phyloP scores from a whole-genome alignment of 2,888 invertebrate genomes.

The Torymus auratus region DNA sequence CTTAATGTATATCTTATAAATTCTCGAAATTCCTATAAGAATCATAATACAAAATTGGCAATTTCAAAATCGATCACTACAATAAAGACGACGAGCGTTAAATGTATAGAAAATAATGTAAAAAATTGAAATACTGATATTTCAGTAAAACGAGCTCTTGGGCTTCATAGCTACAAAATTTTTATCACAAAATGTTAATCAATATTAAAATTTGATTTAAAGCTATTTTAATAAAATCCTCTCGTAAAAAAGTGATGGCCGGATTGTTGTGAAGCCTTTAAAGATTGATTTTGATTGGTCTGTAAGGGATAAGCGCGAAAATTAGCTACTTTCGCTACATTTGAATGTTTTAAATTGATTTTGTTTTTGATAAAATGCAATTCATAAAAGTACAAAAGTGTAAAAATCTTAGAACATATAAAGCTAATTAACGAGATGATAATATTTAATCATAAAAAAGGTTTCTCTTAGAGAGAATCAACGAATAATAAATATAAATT shows the following conservation, averaged over 20 bases:
- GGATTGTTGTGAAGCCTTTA: too few relatives aligned
- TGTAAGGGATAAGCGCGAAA: too few relatives aligned
- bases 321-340: too few relatives aligned
- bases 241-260: too few relatives aligned
- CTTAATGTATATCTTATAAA: conserved; percentile 46
- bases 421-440: conserved; percentile 32
- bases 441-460: not conserved
- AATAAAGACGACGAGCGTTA: conserved; percentile 45
- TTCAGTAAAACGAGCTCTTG: conserved; percentile 64
- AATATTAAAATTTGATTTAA: conserved; percentile 31
- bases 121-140: conserved; percentile 71
- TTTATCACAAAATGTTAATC: conserved; percentile 25
- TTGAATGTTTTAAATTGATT: too few relatives aligned
- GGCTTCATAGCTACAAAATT: conserved; percentile 66
- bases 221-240: conserved; percentile 41
- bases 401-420: conserved; percentile 37
- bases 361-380: conserved; percentile 52
- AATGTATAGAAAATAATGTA: conserved; percentile 49
- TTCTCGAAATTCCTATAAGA: conserved; percentile 58
- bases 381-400: conserved; percentile 48
- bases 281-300: too few relatives aligned
- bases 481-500: conserved; percentile 28
- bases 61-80: conserved; percentile 58
- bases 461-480: conserved; percentile 12
- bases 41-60: conserved; percentile 60